phyloP scores from a whole-genome alignment of 2,113 vertebrate genomes.

The Laticauda laticaudata region DNA sequence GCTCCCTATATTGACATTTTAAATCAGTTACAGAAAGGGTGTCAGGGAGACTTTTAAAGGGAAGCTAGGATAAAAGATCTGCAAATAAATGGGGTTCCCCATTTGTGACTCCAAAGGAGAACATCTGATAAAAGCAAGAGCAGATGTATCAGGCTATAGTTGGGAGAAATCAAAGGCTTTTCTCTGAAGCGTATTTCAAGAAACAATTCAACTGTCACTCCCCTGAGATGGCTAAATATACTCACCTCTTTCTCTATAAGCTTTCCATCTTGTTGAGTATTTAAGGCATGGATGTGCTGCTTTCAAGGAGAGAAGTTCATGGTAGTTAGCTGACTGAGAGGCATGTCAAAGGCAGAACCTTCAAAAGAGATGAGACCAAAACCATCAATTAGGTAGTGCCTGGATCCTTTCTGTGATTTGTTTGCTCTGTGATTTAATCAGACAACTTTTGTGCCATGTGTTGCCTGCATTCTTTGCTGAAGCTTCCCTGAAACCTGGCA shows the following conservation, averaged over 20 bases:
- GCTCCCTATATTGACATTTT: slow-evolving; percentile 58
- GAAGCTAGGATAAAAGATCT: slow-evolving; percentile 43
- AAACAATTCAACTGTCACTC: not conserved
- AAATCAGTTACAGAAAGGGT: slow-evolving; percentile 69
- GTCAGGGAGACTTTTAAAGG: slow-evolving; percentile 42
- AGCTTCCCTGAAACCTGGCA: not conserved
- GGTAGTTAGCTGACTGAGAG: not conserved
- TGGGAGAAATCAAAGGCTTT: not conserved
- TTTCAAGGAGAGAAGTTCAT: not conserved
- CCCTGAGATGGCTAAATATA: not conserved
- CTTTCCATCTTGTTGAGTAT: not conserved
- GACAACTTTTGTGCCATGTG: not conserved
- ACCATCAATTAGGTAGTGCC: not conserved
- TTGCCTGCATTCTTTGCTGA: not conserved
- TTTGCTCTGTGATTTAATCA: not conserved
- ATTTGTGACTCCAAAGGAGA: not conserved
- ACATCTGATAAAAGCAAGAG: slow-evolving; percentile 1
- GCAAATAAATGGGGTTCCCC: slow-evolving; percentile 14
- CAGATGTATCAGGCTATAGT: not conserved
- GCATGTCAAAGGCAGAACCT: not conserved
- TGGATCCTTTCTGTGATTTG: not conserved
- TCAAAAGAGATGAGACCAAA: not conserved
- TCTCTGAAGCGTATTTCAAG: not conserved
- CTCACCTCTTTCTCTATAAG: not conserved
- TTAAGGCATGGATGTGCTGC: not conserved